Evolutionary conservation across 2,113 vertebrate genomes (phyloP), one percentile per base, ranked within the genome.

Genomic region (Daphoenositta chrysoptera): DNA sequence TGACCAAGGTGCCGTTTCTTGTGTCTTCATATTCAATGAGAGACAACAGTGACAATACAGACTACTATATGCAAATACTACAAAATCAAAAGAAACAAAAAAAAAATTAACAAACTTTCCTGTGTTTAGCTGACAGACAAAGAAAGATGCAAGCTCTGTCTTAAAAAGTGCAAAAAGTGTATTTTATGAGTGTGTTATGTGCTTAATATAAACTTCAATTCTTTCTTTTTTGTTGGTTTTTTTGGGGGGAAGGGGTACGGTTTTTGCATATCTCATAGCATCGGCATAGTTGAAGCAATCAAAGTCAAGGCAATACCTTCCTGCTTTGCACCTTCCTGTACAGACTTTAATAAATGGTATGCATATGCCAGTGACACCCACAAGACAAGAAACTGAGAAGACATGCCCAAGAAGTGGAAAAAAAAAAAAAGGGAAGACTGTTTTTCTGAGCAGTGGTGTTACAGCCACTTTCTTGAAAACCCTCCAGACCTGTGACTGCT

Each of bases 191-290:
- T 11, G 21, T n/a, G 2, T 11, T 65, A 9, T 19, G 13, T 30
- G 11, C 10, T 58, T 75, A 21, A 3, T 53, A 80, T 45, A 28
- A 61, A 44, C 10, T 42, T 44, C 13, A 64, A 11, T 31, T 73
- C 5, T 45, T 78, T 42, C 16, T 47, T 24, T 45, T 20, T 48
- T 45, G 19, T 48, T n/a, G 3, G n/a, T n/a, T n/a, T n/a, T 23
- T 64, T 31, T 35, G 1, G 1, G 11, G 7, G 8, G 5, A n/a
- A n/a, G 2, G 1, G 9, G 4, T 35, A 39, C 33, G 3, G 77
- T 76, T 71, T 73, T 56, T 47, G 17, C 3, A 15, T 35, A 7
- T 42, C 9, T 48, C 2, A 1, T 48, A 51, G 2, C 9, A 45
- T 39, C 0, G 0, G 2, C 40, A 28, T 21, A 70, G 22, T 50